Evolutionary conservation across 2,888 invertebrate genomes (phyloP).

Genomic region (Andrena trimmerana): DNA sequence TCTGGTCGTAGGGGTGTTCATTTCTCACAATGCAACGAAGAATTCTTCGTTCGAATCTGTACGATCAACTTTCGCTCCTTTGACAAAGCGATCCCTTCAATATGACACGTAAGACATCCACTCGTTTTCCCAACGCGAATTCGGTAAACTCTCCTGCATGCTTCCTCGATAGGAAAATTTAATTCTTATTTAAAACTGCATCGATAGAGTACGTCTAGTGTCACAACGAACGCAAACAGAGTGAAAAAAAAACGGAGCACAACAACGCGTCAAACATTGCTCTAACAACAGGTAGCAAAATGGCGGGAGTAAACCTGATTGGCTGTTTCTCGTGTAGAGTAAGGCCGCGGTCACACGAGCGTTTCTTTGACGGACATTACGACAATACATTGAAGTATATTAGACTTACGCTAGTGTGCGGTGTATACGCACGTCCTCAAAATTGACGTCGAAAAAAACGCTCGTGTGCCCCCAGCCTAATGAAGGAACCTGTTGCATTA

Average conservation of each 20-base stretch:
- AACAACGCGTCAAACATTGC: conserved; percentile 37
- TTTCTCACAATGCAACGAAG: conserved; percentile 44
- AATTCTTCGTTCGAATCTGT: conserved; percentile 8
- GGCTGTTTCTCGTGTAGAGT: conserved; percentile 18
- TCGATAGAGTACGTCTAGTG: conserved; percentile 1
- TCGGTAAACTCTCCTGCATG: neutral
- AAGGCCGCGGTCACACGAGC: too few relatives aligned
- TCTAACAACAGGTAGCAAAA: conserved; percentile 25
- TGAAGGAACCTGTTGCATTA: neutral
- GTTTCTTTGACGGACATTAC: too few relatives aligned
- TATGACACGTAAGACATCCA: conserved; percentile 18
- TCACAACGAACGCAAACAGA: conserved; percentile 4
- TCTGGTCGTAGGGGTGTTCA: conserved; percentile 79
- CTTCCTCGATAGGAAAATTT: neutral
- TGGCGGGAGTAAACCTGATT: conserved; percentile 57
- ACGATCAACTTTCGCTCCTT: neutral
- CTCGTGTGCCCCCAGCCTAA: too few relatives aligned
- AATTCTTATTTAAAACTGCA: neutral
- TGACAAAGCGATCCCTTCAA: neutral
- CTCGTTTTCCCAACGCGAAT: neutral
- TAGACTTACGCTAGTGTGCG: too few relatives aligned
- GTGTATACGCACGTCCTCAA: too few relatives aligned
- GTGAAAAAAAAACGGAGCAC: conserved; percentile 34
- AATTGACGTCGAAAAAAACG: too few relatives aligned
- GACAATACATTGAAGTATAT: too few relatives aligned